Conservation (phyloP, 2,888 invertebrate species). For the Amitus sp. region DNA sequence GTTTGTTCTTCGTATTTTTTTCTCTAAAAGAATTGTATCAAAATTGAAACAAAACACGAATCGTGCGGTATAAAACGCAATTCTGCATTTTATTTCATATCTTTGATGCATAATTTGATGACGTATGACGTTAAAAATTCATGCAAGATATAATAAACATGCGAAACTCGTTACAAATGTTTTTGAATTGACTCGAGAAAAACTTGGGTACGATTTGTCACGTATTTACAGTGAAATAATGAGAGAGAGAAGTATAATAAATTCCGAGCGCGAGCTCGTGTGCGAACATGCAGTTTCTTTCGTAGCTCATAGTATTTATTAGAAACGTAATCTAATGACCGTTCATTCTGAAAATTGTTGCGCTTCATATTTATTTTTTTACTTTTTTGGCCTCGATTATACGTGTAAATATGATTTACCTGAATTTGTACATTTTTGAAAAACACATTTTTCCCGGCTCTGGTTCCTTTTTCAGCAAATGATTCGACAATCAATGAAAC, state of each 20-base stretch:
- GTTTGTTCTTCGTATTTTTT: too few species aligned
- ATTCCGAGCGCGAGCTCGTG: constrained; percentile 40
- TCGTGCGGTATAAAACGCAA: too few species aligned
- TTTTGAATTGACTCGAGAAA: too few species aligned
- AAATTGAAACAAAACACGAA: too few species aligned
- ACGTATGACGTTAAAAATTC: background rate
- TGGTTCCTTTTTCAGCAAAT: background rate
- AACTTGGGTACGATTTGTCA: background rate
- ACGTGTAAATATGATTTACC: constrained; percentile 16
- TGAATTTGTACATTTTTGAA: constrained; percentile 26
- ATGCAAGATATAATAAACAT: background rate
- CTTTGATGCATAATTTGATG: too few species aligned
- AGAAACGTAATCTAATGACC: constrained; percentile 19
- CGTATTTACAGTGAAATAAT: too few species aligned
- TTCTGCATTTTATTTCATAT: too few species aligned
- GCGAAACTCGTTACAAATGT: background rate
- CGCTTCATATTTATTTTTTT: constrained; percentile 38
- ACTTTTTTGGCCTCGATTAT: constrained; percentile 23
- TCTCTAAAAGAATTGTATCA: too few species aligned
- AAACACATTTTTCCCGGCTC: constrained; percentile 4
- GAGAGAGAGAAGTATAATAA: background rate
- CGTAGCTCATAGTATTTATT: constrained; percentile 28
- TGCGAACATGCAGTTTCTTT: constrained; percentile 42
- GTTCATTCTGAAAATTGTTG: constrained; percentile 14
- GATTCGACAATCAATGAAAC: background rate